Evolutionary conservation across 2,888 invertebrate species (phyloP).

Genomic region (Schizotus pectinicornis): DNA sequence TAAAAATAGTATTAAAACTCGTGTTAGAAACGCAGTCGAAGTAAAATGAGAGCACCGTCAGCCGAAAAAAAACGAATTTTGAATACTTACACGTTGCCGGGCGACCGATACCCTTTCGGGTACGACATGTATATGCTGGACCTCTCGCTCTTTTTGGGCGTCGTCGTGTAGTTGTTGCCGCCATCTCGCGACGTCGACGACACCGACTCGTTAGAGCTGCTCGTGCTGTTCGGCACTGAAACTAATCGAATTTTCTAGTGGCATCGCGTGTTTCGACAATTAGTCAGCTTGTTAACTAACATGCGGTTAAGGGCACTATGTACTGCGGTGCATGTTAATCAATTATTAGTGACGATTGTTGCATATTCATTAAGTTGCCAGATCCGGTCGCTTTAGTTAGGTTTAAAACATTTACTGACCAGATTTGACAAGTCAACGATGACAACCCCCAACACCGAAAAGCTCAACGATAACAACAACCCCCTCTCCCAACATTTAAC

Average conservation of each 20-base stretch:
- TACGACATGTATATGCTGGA: slow-evolving; percentile 60
- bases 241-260: slow-evolving; percentile 6
- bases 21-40: not conserved
- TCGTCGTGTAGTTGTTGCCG: slow-evolving; percentile 47
- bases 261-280: not conserved
- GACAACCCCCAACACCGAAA: too few relatives aligned
- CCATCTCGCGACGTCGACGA: slow-evolving; percentile 70
- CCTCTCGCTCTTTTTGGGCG: slow-evolving; percentile 66
- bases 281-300: not conserved
- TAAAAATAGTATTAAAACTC: not conserved
- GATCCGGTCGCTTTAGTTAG: too few relatives aligned
- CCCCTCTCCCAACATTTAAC: slow-evolving; percentile 4
- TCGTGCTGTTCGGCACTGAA: slow-evolving; percentile 62
- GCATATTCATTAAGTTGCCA: too few relatives aligned
- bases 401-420: too few relatives aligned
- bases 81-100: slow-evolving; percentile 59
- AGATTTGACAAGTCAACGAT: too few relatives aligned
- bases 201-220: slow-evolving; percentile 87
- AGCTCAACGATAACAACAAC: not conserved
- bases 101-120: slow-evolving; percentile 60
- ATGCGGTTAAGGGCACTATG: not conserved
- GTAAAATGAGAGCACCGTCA: not conserved
- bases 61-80: not conserved
- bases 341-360: not conserved
- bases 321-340: not conserved